Evolutionary conservation across 1,140 invertebrate species (phyloP).

Genomic region (Drosophila orosa): DNA sequence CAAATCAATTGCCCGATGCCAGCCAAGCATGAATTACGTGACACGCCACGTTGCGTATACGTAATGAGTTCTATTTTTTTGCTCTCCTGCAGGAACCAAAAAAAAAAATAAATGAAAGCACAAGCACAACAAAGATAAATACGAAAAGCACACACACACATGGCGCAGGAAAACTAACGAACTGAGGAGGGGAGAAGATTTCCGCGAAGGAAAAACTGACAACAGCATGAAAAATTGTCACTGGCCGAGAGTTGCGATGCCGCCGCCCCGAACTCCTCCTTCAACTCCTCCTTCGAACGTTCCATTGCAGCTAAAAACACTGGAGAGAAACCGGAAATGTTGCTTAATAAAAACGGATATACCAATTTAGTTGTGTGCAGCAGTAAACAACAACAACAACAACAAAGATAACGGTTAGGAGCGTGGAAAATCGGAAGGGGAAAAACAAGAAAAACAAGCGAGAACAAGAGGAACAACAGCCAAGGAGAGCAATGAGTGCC

Average conservation of each 20-base stretch:
- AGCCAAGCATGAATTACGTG: constrained; percentile 72
- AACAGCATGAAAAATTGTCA: constrained; percentile 83
- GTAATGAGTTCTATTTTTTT: constrained; percentile 69
- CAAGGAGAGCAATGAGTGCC: constrained; percentile 67
- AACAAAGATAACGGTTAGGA: constrained; percentile 5
- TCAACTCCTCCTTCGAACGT: constrained; percentile 4
- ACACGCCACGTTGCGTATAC: constrained; percentile 72
- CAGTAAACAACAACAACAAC: constrained; percentile 44
- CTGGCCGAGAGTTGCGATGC: constrained; percentile 61
- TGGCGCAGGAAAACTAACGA: constrained; percentile 67
- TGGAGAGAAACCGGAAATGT: constrained; percentile 79
- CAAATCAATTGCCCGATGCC: constrained; percentile 70
- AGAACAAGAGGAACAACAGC: constrained; percentile 39
- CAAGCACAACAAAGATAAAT: constrained; percentile 55
- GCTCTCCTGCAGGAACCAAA: constrained; percentile 7
- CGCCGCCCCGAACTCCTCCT: background rate
- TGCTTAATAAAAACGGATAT: constrained; percentile 83
- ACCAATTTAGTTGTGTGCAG: constrained; percentile 81
- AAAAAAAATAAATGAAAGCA: background rate
- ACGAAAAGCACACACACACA: constrained; percentile 41
- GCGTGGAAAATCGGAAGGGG: constrained; percentile 22
- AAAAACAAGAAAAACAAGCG: constrained; percentile 37
- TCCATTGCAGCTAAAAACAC: constrained; percentile 67
- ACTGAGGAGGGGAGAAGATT: constrained; percentile 52
- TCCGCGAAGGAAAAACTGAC: constrained; percentile 67